These are phyloP conservation scores for Heteractis magnifica DNA, from an alignment of 92 coral and sea anemone genomes.

Conservation along the genomic window DNA sequence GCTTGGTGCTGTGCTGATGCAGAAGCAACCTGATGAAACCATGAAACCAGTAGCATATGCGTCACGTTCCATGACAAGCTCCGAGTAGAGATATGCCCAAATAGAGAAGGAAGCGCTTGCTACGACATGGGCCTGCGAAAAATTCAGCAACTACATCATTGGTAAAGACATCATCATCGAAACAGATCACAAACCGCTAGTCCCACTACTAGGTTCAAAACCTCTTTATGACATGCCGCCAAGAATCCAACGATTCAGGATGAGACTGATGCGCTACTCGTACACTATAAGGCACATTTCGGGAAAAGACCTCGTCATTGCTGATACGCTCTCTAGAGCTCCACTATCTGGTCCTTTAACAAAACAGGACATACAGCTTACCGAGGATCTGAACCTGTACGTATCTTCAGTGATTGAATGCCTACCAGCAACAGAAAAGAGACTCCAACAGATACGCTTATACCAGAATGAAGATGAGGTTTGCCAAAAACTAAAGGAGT, in stretches of 20 bases:
- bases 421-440: slow-evolving; percentile 28
- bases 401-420: slow-evolving; percentile 23
- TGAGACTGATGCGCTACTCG: too few species aligned
- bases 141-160: slow-evolving; percentile 23
- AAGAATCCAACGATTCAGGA: neutral
- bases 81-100: slow-evolving; percentile 45
- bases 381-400: slow-evolving; percentile 40
- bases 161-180: slow-evolving; percentile 29
- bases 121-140: too few species aligned
- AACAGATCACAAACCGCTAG: slow-evolving; percentile 3
- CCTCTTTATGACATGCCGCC: slow-evolving; percentile 41
- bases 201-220: slow-evolving; percentile 14
- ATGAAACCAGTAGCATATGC: too few species aligned
- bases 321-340: slow-evolving; percentile 50
- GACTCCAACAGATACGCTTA: slow-evolving; percentile 28
- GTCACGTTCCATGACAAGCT: neutral
- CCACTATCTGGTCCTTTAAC: slow-evolving; percentile 34
- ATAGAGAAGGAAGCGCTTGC: too few species aligned
- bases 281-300: slow-evolving; percentile 26
- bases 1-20: neutral
- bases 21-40: slow-evolving; percentile 1
- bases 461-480: slow-evolving; percentile 45
- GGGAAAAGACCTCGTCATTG: slow-evolving; percentile 37
- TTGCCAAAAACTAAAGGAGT: neutral
- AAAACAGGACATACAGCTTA: slow-evolving; percentile 26